A percentile compares a stretch with the other conserved stretches of the same genome.
Conservation (phyloP, 2,113 vertebrate species). For the Puntigrus tetrazona region DNA sequence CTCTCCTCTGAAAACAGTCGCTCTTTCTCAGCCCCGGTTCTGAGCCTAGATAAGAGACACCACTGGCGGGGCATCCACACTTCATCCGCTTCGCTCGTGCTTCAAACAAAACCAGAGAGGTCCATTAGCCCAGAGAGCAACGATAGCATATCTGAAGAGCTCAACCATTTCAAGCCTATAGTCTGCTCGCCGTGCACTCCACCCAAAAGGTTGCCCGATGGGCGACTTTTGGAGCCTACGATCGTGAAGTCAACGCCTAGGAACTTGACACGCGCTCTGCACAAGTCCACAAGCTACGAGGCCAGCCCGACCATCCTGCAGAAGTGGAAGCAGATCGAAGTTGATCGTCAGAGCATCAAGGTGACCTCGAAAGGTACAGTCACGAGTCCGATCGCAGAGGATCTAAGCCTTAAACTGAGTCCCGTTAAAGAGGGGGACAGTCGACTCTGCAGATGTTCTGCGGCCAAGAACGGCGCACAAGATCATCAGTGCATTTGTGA, state of each 20-base stretch:
- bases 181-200: slow-evolving; percentile 96
- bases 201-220: slow-evolving; percentile 89
- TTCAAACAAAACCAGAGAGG: slow-evolving; percentile 77
- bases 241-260: slow-evolving; percentile 94
- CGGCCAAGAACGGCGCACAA: not conserved
- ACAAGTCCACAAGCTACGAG: slow-evolving; percentile 89
- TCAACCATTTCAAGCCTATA: slow-evolving; percentile 98
- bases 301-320: slow-evolving; percentile 88
- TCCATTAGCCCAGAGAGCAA: slow-evolving; percentile 96
- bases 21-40: slow-evolving; percentile 84
- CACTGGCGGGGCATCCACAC: slow-evolving; percentile 72
- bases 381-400: slow-evolving; percentile 75
- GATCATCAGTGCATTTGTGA: slow-evolving; percentile 23
- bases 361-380: slow-evolving; percentile 87
- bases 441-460: slow-evolving; percentile 23
- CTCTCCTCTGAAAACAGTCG: slow-evolving; percentile 89
- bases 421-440: slow-evolving; percentile 40
- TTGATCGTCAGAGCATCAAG: slow-evolving; percentile 87
- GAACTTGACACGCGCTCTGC: slow-evolving; percentile 85
- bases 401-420: slow-evolving; percentile 35
- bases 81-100: slow-evolving; percentile 41
- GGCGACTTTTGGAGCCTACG: slow-evolving; percentile 84
- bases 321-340: slow-evolving; percentile 93
- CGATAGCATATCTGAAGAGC: slow-evolving; percentile 96
- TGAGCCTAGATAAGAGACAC: slow-evolving; percentile 77